These are phyloP conservation scores for Ctenopoma multispine DNA, from an alignment of 2,797 vertebrate genomes.

Conservation along the genomic window DNA sequence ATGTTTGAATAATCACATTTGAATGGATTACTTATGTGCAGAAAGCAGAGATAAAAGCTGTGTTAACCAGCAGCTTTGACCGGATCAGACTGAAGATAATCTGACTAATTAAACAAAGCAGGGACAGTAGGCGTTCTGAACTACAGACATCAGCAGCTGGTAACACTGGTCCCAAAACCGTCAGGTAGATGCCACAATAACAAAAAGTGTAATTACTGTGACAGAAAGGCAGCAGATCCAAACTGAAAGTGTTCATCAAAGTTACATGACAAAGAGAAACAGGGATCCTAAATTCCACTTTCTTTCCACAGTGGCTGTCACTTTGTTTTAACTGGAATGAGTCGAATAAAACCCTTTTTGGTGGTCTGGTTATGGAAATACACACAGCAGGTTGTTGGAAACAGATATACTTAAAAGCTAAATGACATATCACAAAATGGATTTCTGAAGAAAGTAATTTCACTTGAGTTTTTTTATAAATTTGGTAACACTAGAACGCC, in stretches of 20 bases:
- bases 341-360: conserved; percentile 13
- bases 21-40: background rate
- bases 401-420: conserved; percentile 4
- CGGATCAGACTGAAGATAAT: conserved; percentile 19
- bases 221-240: background rate
- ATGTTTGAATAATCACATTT: background rate
- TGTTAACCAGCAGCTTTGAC: conserved; percentile 20
- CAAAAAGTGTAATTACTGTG: background rate
- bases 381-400: background rate
- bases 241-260: conserved; percentile 33
- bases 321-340: conserved; percentile 26
- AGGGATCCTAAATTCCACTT: conserved; percentile 18
- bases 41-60: conserved; percentile 4
- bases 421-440: background rate
- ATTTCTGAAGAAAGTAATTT: too few relatives aligned
- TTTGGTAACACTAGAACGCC: too few relatives aligned
- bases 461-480: too few relatives aligned
- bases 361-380: conserved; percentile 12
- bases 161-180: background rate
- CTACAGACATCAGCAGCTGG: background rate
- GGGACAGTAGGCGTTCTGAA: background rate
- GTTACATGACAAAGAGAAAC: conserved; percentile 28
- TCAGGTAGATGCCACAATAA: background rate
- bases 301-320: conserved; percentile 15
- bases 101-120: conserved; percentile 10